Evolutionary conservation across 2,888 invertebrate species (phyloP).

Genomic region (Tigriopus californicus): DNA sequence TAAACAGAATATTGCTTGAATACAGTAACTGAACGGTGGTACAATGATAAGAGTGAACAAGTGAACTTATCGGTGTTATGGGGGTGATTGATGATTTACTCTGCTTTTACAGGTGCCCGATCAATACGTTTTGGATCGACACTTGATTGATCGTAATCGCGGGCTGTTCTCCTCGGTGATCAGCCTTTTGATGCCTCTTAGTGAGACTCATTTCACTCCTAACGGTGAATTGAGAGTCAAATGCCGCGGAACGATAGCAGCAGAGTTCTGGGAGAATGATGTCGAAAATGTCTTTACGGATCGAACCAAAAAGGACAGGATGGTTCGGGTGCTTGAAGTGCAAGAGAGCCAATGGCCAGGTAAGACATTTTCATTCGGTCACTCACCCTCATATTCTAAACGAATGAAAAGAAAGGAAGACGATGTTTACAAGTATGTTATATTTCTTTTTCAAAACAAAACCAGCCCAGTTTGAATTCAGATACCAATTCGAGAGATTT

Average conservation of each 20-base stretch:
- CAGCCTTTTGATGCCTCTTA: background rate
- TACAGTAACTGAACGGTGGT: too few relatives aligned
- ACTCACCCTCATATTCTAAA: too few relatives aligned
- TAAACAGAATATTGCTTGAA: too few relatives aligned
- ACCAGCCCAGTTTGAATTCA: too few relatives aligned
- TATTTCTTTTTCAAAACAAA: too few relatives aligned
- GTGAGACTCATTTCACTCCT: background rate
- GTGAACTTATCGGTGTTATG: background rate
- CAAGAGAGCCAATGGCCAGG: conserved; percentile 11
- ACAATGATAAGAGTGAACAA: background rate
- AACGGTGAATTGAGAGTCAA: conserved; percentile 1
- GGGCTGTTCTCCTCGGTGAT: conserved; percentile 4
- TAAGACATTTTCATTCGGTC: background rate
- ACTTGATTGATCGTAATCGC: background rate
- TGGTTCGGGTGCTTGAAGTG: conserved; percentile 1
- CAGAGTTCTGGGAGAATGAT: conserved; percentile 8
- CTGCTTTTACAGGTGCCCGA: background rate
- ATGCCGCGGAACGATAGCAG: background rate
- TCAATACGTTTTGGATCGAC: background rate
- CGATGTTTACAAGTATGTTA: too few relatives aligned
- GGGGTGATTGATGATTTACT: background rate
- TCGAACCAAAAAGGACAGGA: background rate
- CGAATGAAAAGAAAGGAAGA: too few relatives aligned
- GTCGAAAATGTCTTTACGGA: conserved; percentile 5
- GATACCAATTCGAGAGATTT: too few relatives aligned